Base-by-base conservation (phyloP, 2,888 invertebrate species). In the Rhorus exstirpatorius region DNA sequence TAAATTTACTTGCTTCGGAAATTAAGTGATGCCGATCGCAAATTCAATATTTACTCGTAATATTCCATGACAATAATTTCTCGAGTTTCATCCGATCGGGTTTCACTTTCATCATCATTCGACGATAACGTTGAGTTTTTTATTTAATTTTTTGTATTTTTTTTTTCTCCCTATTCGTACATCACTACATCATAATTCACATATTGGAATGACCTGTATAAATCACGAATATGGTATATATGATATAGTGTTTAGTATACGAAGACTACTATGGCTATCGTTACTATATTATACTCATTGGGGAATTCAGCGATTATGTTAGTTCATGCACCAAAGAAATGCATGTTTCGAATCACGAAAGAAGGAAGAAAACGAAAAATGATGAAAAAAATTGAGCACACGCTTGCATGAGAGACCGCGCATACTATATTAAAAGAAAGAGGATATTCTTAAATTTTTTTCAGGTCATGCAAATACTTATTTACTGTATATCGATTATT, bases 321-420 rank as follows among this genome's bases (percentile, higher is more conserved):
- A 91, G 91, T 87, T 89, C 88, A 88, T 89, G 91, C 91, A 91
- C 91, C 87, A 89, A 86, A 38, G 38, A 78, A 63, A 85, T 88
- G 88, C 88, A 88, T 88, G 88, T 63, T 78, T 83, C 85, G 81
- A 84, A 74, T 82, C 81, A 82, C 81, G 74, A 78, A 75, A 70
- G 63, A 72, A 35, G 19, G 17, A 75, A 77, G 46, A 84, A 85
- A 85, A 84, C 87, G 86, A 84, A 41, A 1, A 74, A 21, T n/a
- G 8, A 46, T 70, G 84, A 84, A 84, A 82, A 78, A 78, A 74
- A 74, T 81, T 80, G 67, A 63, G 89, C 88, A 89, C 89, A 85
- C 87, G 90, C 90, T 88, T 90, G 90, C 90, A 90, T 90, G 90
- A 86, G 87, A 81, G 78, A 82, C n/a, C n/a, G 74, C 81, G 81